Conservation (phyloP, 2,113 vertebrate species). For the Chunga burmeisteri region DNA sequence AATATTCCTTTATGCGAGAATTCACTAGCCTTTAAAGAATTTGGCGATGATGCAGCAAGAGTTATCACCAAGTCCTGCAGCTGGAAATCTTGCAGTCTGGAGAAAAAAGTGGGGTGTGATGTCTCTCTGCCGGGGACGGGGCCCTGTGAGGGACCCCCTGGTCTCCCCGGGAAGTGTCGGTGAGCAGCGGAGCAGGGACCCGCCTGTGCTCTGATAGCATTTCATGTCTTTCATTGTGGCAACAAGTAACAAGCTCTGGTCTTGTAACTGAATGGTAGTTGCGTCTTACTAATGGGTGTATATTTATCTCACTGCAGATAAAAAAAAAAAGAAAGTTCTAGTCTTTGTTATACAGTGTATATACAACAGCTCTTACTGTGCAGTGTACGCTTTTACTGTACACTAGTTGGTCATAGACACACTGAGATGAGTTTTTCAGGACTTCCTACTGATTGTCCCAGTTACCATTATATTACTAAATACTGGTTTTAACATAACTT, state of each 20-base stretch:
- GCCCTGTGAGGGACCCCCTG: background rate
- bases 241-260: constrained; percentile 72
- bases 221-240: background rate
- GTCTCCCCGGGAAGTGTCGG: background rate
- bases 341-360: background rate
- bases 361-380: background rate
- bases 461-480: background rate
- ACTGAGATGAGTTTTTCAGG: background rate
- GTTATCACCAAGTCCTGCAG: constrained; percentile 7
- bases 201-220: background rate
- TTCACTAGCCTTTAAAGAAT: constrained; percentile 68
- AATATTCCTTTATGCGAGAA: constrained; percentile 57
- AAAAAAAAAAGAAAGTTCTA: background rate
- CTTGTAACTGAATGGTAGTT: constrained; percentile 60
- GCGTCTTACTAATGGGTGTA: constrained; percentile 46
- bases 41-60: background rate
- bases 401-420: background rate
- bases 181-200: background rate
- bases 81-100: constrained; percentile 5
- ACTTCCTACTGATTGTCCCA: background rate
- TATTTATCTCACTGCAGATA: background rate
- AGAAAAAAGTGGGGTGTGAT: background rate
- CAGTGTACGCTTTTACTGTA: background rate
- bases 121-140: background rate
- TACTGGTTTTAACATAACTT: background rate